Conservation (phyloP, 2,797 vertebrate genomes). For the Chelon labrosus region DNA sequence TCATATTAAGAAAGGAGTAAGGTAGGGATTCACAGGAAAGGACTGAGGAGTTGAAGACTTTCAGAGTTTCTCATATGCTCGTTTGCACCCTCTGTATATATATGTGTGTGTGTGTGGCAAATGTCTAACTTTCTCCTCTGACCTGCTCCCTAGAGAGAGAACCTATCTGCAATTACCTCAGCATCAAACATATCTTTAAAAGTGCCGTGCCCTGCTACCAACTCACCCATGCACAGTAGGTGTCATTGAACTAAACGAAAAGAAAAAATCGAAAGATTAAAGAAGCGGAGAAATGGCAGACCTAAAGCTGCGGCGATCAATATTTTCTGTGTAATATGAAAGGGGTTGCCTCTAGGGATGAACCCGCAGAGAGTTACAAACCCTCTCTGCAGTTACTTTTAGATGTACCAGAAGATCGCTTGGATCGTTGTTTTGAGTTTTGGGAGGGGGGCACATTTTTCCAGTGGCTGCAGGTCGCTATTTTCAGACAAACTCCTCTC, state of each 20-base stretch:
- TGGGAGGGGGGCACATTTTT: not conserved
- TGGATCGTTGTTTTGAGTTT: not conserved
- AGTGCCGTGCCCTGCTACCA: not conserved
- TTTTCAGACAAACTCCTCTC: not conserved
- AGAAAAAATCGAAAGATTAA: not conserved
- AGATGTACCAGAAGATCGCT: not conserved
- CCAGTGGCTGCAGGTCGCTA: not conserved
- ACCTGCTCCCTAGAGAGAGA: conserved; percentile 4
- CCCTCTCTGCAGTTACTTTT: not conserved
- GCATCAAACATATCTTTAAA: conserved; percentile 1
- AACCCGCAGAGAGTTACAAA: not conserved
- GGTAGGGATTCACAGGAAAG: conserved; percentile 4
- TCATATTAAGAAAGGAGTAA: conserved; percentile 19
- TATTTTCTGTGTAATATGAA: not conserved
- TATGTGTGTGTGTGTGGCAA: not conserved
- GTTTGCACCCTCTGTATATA: too few species aligned
- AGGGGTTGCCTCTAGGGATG: not conserved
- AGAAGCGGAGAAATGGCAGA: not conserved
- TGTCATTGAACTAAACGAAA: not conserved
- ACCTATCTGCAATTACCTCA: conserved; percentile 5
- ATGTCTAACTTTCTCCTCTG: conserved; percentile 3
- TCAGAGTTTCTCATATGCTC: not conserved
- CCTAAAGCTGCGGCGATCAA: not conserved
- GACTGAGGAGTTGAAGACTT: not conserved
- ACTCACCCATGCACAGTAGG: not conserved